Base-by-base conservation (phyloP, 2,888 invertebrate genomes). In the Ceraclea dissimilis region DNA sequence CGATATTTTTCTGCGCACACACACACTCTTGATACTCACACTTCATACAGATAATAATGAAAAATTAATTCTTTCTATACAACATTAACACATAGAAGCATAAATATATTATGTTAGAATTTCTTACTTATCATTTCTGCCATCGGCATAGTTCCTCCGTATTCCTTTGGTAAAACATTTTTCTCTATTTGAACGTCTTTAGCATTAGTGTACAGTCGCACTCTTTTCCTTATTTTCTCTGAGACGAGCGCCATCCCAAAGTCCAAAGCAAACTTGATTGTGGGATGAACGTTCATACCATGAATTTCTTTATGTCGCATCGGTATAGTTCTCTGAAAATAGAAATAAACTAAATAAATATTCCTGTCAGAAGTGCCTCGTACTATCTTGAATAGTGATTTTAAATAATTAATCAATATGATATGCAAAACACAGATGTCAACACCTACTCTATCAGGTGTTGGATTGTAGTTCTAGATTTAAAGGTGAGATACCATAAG, bases 81-180 rank as follows among this genome's bases (percentile, higher is more conserved):
- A n/a, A n/a, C n/a, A n/a, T n/a, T n/a, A n/a, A n/a, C n/a, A n/a
- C n/a, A n/a, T n/a, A n/a, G n/a, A n/a, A n/a, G n/a, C n/a, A n/a
- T n/a, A n/a, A n/a, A n/a, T n/a, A n/a, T n/a, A n/a, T n/a, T n/a
- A n/a, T n/a, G n/a, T n/a, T n/a, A n/a, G n/a, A n/a, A n/a, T n/a
- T n/a, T n/a, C 69, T 77, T 67, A 89, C 90, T 83, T 62, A 90
- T 89, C 89, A 91, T 90, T 67, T 90, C 84, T 49, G 81, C 79
- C 85, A 90, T 85, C 0, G 90, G 89, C 73, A 89, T 84, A n/a
- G 75, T 79, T 8, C 91, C 91, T 2, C 91, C 91, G 65, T 90
- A 91, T 67, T 91, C 91, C 64, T 85, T 83, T 0, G 91, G 91
- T 53, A 92, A 69, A 62, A 88, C 73, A 54, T 71, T 80, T 60